A percentile compares a stretch with the other conserved stretches of the same genome.
Conservation (phyloP, 2,797 vertebrate species). For the Helicolenus hilgendorfi region DNA sequence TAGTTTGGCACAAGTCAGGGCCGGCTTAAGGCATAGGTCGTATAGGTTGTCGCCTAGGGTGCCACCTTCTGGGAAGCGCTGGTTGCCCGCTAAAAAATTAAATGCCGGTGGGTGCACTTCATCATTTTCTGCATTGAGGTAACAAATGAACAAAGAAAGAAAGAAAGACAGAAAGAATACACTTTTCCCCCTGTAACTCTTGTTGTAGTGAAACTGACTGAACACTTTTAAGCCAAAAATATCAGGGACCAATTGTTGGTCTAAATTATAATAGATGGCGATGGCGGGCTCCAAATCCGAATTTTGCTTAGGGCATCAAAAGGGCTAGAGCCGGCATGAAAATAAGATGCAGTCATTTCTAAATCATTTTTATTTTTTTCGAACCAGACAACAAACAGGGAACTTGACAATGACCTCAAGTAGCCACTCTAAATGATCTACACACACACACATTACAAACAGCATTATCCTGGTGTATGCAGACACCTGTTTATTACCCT, state of each 20-base stretch:
- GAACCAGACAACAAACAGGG: background rate
- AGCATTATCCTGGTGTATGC: background rate
- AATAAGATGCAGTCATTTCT: background rate
- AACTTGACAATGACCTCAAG: background rate
- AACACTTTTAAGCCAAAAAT: background rate
- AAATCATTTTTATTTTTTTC: background rate
- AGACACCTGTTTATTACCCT: conserved; percentile 24
- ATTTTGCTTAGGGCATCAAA: too few species aligned
- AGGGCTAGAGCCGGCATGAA: background rate
- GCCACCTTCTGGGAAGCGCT: background rate
- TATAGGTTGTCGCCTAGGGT: background rate
- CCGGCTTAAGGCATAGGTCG: background rate
- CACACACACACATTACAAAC: background rate
- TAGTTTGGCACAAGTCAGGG: background rate
- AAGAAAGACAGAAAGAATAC: too few species aligned
- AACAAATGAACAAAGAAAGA: background rate
- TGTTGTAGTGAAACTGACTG: too few species aligned
- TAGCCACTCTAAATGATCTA: background rate
- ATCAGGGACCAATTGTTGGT: too few species aligned
- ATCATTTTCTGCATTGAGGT: background rate
- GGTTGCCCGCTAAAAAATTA: too few species aligned
- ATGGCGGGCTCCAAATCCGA: too few species aligned
- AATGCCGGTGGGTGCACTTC: too few species aligned
- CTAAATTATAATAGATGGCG: too few species aligned
- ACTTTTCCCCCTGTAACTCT: too few species aligned